Base-by-base conservation (phyloP, 2,888 invertebrate genomes). In the Drosophila siamana region DNA sequence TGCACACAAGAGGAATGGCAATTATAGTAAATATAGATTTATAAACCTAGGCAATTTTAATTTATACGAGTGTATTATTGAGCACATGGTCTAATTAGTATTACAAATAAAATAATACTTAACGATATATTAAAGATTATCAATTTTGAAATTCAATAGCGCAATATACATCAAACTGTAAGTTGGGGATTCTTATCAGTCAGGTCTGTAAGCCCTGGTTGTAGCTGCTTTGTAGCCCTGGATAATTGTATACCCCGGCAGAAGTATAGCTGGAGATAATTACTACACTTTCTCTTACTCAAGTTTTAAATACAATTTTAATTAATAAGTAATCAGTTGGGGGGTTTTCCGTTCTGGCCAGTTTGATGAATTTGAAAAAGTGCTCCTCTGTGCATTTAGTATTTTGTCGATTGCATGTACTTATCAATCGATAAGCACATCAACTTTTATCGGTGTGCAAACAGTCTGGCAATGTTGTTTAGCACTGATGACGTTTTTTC, bases 401-500 rank as follows among this genome's bases (percentile, higher is more conserved):
- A 57, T 57, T 47, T 59, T 50, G 43, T 76, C 76, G 72, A 54
- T 40, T 24, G 6, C 6, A 9, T 0, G 11, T 7, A 7, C 2
- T 7, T 2, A 11, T 6, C 50, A 52, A 56, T 7, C 7, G 13
- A 11, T 4, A 2, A 30, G 6, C 8, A 7, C 4, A 7, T 26
- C 26, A 4, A 7, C 26, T 26, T 26, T 26, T 43, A 33, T 46
- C 66, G 67, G 54, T 69, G 26, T 38, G 2, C 54, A 9, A 38
- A 30, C 48, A 50, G 71, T 74, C 62, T 68, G 78, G 78, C 65
- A 62, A 74, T 56, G 48, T 68, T 13, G 55, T 38, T 11, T 41
- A 69, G 60, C 63, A 40, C 68, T 80, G 79, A 81, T 80, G 79
- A 80, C 79, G 79, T 80, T 80, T 79, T 79, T 80, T 80, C 75